These are phyloP conservation scores for Elgaria multicarinata DNA, from an alignment of 2,113 vertebrate genomes.

Conservation along the genomic window DNA sequence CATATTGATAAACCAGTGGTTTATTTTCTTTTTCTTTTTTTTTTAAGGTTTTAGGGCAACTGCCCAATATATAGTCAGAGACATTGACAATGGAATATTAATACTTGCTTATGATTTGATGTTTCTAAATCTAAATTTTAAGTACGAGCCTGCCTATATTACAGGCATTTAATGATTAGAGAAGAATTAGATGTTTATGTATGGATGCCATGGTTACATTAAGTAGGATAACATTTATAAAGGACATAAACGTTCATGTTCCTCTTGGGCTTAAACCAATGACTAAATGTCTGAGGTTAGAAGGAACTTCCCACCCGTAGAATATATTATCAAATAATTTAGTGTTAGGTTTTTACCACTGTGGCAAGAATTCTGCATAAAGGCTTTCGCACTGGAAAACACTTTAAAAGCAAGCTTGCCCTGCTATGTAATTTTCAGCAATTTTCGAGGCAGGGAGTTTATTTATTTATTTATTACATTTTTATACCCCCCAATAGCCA, in stretches of 20 bases:
- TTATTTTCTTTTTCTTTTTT: background rate
- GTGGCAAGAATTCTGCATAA: background rate
- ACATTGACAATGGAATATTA: background rate
- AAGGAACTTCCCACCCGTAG: background rate
- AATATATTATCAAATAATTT: background rate
- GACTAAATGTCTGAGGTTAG: slow-evolving; percentile 2
- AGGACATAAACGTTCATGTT: background rate
- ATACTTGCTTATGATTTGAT: background rate
- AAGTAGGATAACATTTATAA: slow-evolving; percentile 13
- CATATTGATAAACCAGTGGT: background rate
- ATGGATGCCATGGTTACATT: background rate
- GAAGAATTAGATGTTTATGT: background rate
- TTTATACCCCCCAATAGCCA: too few species aligned
- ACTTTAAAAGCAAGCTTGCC: background rate
- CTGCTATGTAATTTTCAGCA: background rate
- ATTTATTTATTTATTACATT: too few species aligned
- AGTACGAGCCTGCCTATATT: background rate
- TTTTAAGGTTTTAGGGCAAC: background rate
- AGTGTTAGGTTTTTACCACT: background rate
- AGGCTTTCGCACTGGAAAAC: background rate
- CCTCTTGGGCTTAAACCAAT: background rate
- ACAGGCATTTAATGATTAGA: background rate
- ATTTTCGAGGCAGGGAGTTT: background rate
- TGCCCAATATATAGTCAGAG: background rate
- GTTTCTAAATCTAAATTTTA: background rate